Conservation (phyloP, 2,797 vertebrate genomes). For the Dermochelys coriacea region DNA sequence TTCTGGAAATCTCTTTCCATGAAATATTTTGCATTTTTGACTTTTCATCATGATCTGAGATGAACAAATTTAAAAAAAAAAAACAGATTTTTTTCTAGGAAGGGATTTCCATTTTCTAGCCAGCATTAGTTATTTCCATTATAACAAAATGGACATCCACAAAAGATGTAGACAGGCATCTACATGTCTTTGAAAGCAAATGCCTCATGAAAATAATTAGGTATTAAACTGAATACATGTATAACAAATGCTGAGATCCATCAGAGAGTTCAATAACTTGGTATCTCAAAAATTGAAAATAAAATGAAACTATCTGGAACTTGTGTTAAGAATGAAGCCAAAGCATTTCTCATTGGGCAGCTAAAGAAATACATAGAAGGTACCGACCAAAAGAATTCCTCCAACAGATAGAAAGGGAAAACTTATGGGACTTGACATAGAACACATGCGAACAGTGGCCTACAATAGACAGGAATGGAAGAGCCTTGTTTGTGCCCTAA, state of each 20-base stretch:
- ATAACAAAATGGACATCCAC: slow-evolving; percentile 20
- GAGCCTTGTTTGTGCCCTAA: not conserved
- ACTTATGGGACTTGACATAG: not conserved
- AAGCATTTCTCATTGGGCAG: not conserved
- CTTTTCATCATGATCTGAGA: too few relatives aligned
- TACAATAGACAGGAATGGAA: accelerated
- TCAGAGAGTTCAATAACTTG: not conserved
- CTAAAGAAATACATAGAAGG: not conserved
- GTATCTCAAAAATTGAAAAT: not conserved
- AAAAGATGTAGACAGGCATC: slow-evolving; percentile 61
- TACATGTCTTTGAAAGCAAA: slow-evolving; percentile 14
- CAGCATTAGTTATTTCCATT: not conserved
- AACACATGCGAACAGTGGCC: not conserved
- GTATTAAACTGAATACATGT: not conserved
- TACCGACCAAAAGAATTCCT: not conserved
- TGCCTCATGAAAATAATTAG: slow-evolving; percentile 10
- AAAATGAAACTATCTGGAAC: not conserved
- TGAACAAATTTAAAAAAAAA: too few relatives aligned
- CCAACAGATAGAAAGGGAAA: not conserved
- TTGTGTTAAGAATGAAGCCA: not conserved
- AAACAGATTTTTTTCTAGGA: too few relatives aligned
- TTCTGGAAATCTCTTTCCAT: too few relatives aligned
- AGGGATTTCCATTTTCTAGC: too few relatives aligned
- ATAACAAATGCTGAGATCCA: not conserved
- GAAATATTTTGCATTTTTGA: too few relatives aligned